Evolutionary conservation across 2,113 vertebrate species (phyloP).

Genomic region (Petaurus breviceps): DNA sequence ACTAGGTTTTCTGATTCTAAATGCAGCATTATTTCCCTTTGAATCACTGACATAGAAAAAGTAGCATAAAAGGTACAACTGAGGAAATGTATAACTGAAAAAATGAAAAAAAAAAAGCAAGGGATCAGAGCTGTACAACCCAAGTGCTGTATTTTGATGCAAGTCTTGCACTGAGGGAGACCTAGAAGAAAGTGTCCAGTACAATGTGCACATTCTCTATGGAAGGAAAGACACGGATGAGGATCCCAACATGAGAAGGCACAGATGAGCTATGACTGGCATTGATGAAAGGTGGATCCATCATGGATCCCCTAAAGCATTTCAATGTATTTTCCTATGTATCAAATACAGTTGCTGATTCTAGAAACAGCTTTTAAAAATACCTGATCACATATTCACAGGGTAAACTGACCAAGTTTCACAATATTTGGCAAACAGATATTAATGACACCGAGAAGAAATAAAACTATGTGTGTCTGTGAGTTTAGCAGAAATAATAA

Average conservation of each 20-base stretch:
- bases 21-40: not conserved
- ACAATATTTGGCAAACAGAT: not conserved
- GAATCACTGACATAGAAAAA: not conserved
- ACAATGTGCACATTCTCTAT: not conserved
- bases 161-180: not conserved
- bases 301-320: not conserved
- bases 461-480: not conserved
- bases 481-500: not conserved
- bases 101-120: not conserved
- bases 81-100: not conserved
- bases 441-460: not conserved
- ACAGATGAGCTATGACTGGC: not conserved
- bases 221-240: not conserved
- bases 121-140: not conserved
- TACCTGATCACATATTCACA: conserved; percentile 9
- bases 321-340: not conserved
- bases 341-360: not conserved
- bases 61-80: not conserved
- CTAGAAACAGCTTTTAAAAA: conserved; percentile 26
- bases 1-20: not conserved
- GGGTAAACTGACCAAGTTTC: conserved; percentile 18
- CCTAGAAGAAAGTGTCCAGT: not conserved
- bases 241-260: not conserved
- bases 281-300: not conserved
- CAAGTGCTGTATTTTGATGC: not conserved